Base-by-base conservation (phyloP, 2,888 invertebrate genomes). In the Balanococcus diminutus region DNA sequence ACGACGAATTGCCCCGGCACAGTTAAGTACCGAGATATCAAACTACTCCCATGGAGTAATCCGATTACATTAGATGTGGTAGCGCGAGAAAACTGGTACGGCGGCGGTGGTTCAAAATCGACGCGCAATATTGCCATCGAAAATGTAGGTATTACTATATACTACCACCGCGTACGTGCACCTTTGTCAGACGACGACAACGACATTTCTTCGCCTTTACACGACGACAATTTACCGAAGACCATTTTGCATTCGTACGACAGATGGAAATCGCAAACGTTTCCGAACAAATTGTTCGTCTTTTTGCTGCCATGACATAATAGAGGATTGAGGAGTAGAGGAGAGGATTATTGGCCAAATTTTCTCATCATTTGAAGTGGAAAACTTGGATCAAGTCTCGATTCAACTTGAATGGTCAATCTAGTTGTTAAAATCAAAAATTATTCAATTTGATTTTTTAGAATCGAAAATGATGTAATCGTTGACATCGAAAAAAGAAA, bases 1-100 rank as follows among this genome's bases (percentile, higher is more conserved):
- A 56, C 67, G 67, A 25, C 67, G 28, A 31, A 28, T 67, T 67
- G 28, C 28, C 28, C 14, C 25, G 67, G 67, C 67, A 67, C 28
- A 67, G 67, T 67, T 67, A 67, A 67, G 67, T 28, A 67, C 67
- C 67, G 16, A 56, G 56, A 67, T 67, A 67, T 67, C 67, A 67
- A 67, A 67, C 67, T 67, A 67, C 25, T 28, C 28, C 28, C 67
- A 67, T 67, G 28, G 28, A 31, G n/a, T 67, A 67, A 67, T 67
- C 67, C 67, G 67, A 67, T 67, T 67, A 67, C 67, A 25, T 25
- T 67, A 28, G 25, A 67, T 67, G 28, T 28, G 56, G 56, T 56
- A 22, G 56, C 19, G 51, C 1, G 22, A 56, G 56, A 67, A 0
- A 16, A 14, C 25, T 16, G 28, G 25, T n/a, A n/a, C 51, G n/a